Percentiles rank a stretch among this genome's conserved stretches.
Evolutionary conservation across 2,113 vertebrate species (phyloP).

Genomic region (Pelmatolapia mariae): DNA sequence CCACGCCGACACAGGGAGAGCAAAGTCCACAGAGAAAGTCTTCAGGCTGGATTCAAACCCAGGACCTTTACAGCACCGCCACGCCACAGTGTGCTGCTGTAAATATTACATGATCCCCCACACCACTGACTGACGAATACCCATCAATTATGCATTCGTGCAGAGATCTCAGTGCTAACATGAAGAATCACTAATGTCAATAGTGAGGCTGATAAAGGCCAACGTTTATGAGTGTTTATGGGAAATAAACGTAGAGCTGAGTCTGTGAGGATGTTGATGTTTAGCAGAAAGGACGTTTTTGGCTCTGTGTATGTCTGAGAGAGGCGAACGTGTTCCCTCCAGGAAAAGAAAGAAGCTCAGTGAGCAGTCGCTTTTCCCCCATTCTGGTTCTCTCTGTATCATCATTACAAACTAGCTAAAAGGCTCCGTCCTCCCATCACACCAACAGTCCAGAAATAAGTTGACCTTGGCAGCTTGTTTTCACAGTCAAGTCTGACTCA

Average conservation of each 20-base stretch:
- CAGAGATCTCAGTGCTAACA: background rate
- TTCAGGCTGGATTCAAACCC: background rate
- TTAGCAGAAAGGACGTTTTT: background rate
- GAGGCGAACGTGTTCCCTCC: background rate
- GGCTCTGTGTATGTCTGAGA: background rate
- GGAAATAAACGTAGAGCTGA: background rate
- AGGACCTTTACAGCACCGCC: background rate
- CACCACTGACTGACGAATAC: background rate
- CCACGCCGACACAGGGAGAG: background rate
- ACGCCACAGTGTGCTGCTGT: background rate
- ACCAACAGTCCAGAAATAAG: background rate
- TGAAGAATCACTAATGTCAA: background rate
- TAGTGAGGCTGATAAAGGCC: background rate
- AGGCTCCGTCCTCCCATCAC: background rate
- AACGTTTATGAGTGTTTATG: rapidly evolving
- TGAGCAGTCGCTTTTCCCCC: rapidly evolving
- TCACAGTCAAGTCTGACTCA: conserved; percentile 21
- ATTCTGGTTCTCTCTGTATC: background rate
- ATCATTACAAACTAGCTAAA: background rate
- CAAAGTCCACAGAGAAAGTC: background rate
- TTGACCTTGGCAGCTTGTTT: conserved; percentile 23
- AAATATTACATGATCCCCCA: conserved; percentile 29
- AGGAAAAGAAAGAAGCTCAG: background rate
- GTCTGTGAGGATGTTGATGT: background rate
- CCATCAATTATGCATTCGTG: conserved; percentile 22